A percentile compares a stretch with the other conserved stretches of the same genome.
Evolutionary conservation across 2,113 vertebrate genomes (phyloP).

Genomic region (Platysteira castanea): DNA sequence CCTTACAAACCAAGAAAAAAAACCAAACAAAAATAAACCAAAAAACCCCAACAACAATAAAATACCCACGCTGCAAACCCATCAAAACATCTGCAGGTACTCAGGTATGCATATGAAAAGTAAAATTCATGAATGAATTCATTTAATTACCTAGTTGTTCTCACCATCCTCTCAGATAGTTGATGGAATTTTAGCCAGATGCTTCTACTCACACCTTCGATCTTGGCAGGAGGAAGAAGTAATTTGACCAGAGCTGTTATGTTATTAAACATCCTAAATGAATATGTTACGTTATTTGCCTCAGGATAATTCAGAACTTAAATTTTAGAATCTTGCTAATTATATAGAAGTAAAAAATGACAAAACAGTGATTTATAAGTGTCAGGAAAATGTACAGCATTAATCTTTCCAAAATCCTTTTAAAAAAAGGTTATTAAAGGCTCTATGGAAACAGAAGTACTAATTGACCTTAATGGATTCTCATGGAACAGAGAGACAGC

Average conservation of each 20-base stretch:
- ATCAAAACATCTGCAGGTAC: not conserved
- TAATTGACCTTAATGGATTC: conserved; percentile 58
- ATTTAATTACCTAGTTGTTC: not conserved
- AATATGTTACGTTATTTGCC: not conserved
- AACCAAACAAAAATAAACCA: accelerated
- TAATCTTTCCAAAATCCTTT: conserved; percentile 3
- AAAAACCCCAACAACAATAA: not conserved
- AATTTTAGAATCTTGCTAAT: not conserved
- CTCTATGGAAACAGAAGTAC: conserved; percentile 26
- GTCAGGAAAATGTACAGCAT: not conserved
- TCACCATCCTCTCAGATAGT: not conserved
- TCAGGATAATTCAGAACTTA: not conserved
- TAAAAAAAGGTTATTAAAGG: not conserved
- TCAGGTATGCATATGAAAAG: not conserved
- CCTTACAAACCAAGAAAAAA: not conserved
- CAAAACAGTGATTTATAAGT: not conserved
- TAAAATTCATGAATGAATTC: not conserved
- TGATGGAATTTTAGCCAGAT: not conserved
- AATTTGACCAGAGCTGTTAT: not conserved
- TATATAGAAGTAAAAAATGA: not conserved
- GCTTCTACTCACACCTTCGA: accelerated
- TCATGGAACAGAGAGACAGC: conserved; percentile 23
- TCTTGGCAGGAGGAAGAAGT: not conserved
- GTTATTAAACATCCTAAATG: not conserved
- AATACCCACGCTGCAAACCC: not conserved